A percentile compares a stretch with the other conserved stretches of the same genome.
Conservation (phyloP, 53 echinoderm and acorn worm species). For the Echinarachnius parma region DNA sequence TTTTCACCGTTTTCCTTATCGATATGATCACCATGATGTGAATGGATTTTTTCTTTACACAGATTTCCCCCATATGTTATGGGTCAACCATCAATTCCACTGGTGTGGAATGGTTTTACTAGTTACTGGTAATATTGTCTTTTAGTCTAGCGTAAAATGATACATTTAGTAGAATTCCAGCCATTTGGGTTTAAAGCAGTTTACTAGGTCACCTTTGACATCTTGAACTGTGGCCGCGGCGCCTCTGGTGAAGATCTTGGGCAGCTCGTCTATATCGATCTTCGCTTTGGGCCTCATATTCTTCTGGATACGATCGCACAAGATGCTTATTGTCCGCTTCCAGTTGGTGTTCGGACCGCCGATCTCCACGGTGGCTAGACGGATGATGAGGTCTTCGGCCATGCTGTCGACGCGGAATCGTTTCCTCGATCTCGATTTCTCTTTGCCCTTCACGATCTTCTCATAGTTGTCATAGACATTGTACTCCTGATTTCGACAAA, state of each 20-base stretch:
- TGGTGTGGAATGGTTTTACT: too few relatives aligned
- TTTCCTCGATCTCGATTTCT: not conserved
- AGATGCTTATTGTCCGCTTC: constrained; percentile 3
- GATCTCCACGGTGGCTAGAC: not conserved
- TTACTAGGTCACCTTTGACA: not conserved
- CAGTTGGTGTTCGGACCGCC: constrained; percentile 8
- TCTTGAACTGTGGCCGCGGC: not conserved
- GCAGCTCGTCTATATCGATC: constrained; percentile 9
- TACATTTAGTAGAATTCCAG: too few relatives aligned
- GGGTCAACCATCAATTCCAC: too few relatives aligned
- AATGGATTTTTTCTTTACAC: too few relatives aligned
- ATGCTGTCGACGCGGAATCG: constrained; percentile 16
- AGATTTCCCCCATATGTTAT: too few relatives aligned
- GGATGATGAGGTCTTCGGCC: constrained; percentile 17
- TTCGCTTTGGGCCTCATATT: constrained; percentile 8
- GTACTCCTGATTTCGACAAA: constrained; percentile 29
- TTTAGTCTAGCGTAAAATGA: too few relatives aligned
- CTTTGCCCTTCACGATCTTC: not conserved
- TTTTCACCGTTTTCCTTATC: too few relatives aligned
- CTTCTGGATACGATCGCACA: constrained; percentile 33
- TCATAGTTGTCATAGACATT: constrained; percentile 4
- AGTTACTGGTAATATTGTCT: too few relatives aligned
- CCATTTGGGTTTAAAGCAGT: too few relatives aligned
- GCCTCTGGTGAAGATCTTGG: constrained; percentile 1
- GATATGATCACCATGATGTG: too few relatives aligned